Evolutionary conservation across 2,797 vertebrate species (phyloP).

Genomic region (Margarornis squamiger): DNA sequence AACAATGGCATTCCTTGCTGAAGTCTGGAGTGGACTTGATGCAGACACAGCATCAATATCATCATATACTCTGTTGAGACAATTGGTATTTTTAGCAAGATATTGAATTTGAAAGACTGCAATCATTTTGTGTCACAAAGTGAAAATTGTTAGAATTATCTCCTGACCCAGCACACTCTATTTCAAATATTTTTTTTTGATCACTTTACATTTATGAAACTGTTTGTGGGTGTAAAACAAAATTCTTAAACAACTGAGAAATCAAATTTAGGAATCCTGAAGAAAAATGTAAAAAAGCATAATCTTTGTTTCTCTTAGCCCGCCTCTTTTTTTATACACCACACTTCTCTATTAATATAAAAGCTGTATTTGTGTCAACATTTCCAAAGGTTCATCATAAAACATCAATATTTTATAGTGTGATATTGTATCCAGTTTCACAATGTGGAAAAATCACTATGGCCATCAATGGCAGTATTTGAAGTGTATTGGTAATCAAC

Average conservation of each 20-base stretch:
- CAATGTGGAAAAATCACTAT: neutral
- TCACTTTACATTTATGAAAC: neutral
- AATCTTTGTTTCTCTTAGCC: neutral
- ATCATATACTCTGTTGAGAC: conserved; percentile 83
- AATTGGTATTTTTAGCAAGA: conserved; percentile 27
- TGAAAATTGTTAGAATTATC: neutral
- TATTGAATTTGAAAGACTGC: neutral
- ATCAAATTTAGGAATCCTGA: neutral
- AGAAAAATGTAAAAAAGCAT: neutral
- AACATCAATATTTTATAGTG: neutral
- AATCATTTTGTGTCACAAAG: neutral
- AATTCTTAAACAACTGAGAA: conserved; percentile 23
- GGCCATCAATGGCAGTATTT: conserved; percentile 51
- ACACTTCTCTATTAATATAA: neutral
- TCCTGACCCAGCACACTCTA: neutral
- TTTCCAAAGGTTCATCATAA: neutral
- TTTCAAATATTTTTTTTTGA: neutral
- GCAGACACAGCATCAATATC: conserved; percentile 77
- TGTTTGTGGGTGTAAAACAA: neutral
- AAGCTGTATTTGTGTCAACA: neutral
- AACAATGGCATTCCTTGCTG: conserved; percentile 71
- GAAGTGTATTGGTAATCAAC: conserved; percentile 66
- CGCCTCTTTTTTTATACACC: neutral
- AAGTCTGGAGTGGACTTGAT: conserved; percentile 78
- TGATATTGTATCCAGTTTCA: neutral